Base-by-base conservation (phyloP, 2,888 invertebrate species). In the Conops quadrifasciatus region DNA sequence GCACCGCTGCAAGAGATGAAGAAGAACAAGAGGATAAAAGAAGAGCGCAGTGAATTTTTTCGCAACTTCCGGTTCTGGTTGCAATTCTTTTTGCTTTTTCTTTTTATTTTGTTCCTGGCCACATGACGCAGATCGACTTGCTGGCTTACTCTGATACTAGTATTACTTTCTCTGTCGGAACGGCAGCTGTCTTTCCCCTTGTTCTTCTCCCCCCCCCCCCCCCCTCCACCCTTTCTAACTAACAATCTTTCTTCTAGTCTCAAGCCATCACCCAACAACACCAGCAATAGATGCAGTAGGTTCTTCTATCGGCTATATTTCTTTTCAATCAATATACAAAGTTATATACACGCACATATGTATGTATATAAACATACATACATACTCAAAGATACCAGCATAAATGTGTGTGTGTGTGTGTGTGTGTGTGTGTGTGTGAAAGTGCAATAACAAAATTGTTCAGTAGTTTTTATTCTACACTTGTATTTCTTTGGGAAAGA, bases 61-160 rank as follows among this genome's bases (percentile, higher is more conserved):
- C 65, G 28, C 47, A 51, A 68, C 68, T 68, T 68, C 68, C 68
- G 68, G 68, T 68, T 68, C 26, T 68, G 68, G 30, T 60, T 68
- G 60, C 60, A 68, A 36, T 60, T 67, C 49, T 51, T 68, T 49
- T 16, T 28, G 28, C 28, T 24, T 67, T 24, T 51, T 19, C 26
- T 59, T 28, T 66, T 45, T 1, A 28, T 51, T 49, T 53, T 53
- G 4, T 53, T 36, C 5, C 53, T 43, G 16, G 47, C 63, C n/a
- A 15, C 5, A 4, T 36, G 36, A 4, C 36, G 36, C 36, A 36
- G 4, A 36, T 36, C 36, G 36, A 36, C 36, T 36, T 36, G 36
- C 36, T 36, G 36, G 9, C 36, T 36, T 36, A 36, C 36, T 36
- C 36, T 36, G 36, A 36, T 9, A 24, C 19, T 24, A 26, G 58